A percentile compares a stretch with the other conserved stretches of the same genome.
Conservation (phyloP, 2,113 vertebrate genomes). For the Hydrochoerus hydrochaeris region DNA sequence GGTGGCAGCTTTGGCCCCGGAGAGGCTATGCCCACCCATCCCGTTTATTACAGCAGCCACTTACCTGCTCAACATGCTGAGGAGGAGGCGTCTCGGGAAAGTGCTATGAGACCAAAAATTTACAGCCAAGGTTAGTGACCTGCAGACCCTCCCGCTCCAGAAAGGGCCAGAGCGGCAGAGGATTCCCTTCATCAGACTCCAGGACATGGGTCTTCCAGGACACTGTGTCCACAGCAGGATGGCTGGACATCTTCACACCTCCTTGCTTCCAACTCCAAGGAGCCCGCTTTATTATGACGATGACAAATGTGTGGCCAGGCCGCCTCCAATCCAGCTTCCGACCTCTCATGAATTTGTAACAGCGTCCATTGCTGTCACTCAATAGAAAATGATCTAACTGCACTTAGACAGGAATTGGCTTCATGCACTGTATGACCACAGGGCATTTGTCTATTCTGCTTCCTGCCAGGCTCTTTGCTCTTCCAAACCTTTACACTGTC, state of each 20-base stretch:
- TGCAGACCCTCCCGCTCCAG: slow-evolving; percentile 7
- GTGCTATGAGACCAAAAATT: slow-evolving; percentile 67
- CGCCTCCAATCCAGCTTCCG: slow-evolving; percentile 24
- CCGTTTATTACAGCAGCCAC: slow-evolving; percentile 51
- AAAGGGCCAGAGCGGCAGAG: slow-evolving; percentile 62
- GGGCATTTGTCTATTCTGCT: background rate
- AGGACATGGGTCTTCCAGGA: background rate
- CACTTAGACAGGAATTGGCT: slow-evolving; percentile 50
- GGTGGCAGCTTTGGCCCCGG: background rate
- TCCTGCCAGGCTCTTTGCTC: slow-evolving; percentile 48
- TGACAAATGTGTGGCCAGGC: slow-evolving; percentile 61
- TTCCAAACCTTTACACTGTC: background rate
- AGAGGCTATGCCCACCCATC: slow-evolving; percentile 56
- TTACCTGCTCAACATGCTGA: background rate
- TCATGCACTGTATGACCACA: slow-evolving; percentile 56
- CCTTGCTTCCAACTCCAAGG: slow-evolving; percentile 14
- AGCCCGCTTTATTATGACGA: background rate
- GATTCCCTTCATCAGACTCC: slow-evolving; percentile 76
- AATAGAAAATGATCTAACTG: slow-evolving; percentile 59
- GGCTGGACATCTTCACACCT: background rate
- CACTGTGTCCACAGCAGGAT: slow-evolving; percentile 42
- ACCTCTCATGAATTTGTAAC: slow-evolving; percentile 64
- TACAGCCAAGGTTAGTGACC: slow-evolving; percentile 74
- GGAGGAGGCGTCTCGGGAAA: slow-evolving; percentile 67
- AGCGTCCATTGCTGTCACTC: slow-evolving; percentile 46